Conservation (phyloP, 1,140 invertebrate genomes). For the Littorina saxatilis region DNA sequence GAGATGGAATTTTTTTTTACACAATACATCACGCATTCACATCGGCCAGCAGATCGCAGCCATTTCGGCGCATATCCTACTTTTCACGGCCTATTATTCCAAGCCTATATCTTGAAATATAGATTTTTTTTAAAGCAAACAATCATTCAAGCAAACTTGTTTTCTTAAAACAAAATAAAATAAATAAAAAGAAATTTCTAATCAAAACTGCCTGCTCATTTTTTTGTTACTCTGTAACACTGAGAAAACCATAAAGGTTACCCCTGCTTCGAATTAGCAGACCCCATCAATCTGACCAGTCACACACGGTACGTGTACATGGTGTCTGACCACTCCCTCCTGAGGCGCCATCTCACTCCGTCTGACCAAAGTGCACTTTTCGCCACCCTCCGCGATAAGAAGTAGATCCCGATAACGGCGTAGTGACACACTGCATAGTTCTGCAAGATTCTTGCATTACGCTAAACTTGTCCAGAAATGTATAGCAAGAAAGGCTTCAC, state of each 20-base stretch:
- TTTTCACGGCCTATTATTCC: too few relatives aligned
- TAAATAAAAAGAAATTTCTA: not conserved
- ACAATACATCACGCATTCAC: too few relatives aligned
- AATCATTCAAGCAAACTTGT: too few relatives aligned
- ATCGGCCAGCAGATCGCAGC: too few relatives aligned
- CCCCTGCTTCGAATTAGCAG: too few relatives aligned
- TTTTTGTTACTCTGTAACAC: not conserved
- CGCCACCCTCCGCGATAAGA: constrained; percentile 7
- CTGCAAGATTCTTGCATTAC: too few relatives aligned
- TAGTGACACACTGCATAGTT: too few relatives aligned
- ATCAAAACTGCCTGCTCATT: not conserved
- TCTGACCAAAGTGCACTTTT: constrained; percentile 2
- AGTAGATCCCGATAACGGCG: constrained; percentile 4
- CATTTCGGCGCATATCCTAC: too few relatives aligned
- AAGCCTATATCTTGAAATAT: too few relatives aligned
- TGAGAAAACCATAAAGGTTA: not conserved
- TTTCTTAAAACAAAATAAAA: not conserved
- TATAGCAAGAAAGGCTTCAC: not conserved
- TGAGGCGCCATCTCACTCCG: not conserved
- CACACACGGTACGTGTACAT: too few relatives aligned
- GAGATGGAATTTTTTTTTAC: too few relatives aligned
- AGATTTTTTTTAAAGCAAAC: not conserved
- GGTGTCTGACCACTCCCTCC: constrained; percentile 11
- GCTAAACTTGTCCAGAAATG: not conserved
- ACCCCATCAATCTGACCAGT: too few relatives aligned